These are phyloP conservation scores for Lordiphosa fenestrarum DNA, from an alignment of 2,888 invertebrate species.

Conservation along the genomic window DNA sequence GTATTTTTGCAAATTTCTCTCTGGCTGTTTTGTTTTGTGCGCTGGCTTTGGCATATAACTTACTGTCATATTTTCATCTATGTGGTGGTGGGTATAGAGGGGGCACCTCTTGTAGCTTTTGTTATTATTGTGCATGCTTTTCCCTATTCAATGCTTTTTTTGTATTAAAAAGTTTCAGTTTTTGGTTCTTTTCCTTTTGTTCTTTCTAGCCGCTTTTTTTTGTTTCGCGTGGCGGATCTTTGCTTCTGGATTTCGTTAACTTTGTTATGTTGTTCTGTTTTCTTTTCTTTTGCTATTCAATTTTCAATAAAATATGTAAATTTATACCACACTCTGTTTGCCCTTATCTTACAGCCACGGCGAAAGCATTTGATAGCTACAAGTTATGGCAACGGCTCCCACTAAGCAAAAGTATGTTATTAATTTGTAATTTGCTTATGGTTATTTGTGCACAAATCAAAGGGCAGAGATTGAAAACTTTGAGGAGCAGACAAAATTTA, in stretches of 20 bases:
- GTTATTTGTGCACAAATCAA: conserved; percentile 74
- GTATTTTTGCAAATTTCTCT: conserved; percentile 17
- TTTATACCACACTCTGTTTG: conserved; percentile 70
- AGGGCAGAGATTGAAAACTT: conserved; percentile 70
- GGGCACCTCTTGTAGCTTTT: conserved; percentile 38
- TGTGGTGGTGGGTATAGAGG: background rate
- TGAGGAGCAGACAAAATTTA: conserved; percentile 33
- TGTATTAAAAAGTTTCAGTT: conserved; percentile 55
- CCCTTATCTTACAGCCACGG: conserved; percentile 17
- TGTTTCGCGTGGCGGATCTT: conserved; percentile 20
- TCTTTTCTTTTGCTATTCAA: conserved; percentile 56
- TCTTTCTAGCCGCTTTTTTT: conserved; percentile 4
- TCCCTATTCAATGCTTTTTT: conserved; percentile 57
- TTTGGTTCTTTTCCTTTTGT: conserved; percentile 38
- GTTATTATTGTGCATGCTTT: conserved; percentile 60
- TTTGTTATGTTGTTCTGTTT: conserved; percentile 61
- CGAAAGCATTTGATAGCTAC: conserved; percentile 69
- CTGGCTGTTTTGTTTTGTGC: conserved; percentile 19
- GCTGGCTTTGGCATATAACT: conserved; percentile 60
- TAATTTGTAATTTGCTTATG: conserved; percentile 71
- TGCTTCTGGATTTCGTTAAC: conserved; percentile 72
- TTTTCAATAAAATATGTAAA: conserved; percentile 74
- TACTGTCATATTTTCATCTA: conserved; percentile 72
- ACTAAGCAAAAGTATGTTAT: conserved; percentile 68
- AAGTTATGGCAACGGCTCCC: conserved; percentile 53